Evolutionary conservation across 2,797 vertebrate species (phyloP), one percentile per base, ranked within the genome.

Genomic region (Stomatorhinus walkeri): DNA sequence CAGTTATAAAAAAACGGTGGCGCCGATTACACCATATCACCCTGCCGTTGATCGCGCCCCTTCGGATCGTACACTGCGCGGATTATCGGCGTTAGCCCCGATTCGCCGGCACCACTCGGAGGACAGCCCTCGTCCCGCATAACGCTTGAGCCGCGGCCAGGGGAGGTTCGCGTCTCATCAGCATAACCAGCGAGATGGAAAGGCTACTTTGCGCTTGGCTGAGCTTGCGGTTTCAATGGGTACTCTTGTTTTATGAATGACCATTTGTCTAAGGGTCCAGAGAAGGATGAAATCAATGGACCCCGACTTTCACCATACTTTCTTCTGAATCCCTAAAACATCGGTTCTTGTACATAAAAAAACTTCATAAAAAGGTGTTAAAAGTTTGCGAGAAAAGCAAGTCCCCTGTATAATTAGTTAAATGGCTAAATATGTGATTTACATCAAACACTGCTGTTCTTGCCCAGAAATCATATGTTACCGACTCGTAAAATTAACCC

Each of bases 1-100:
- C 94, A 91, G 92, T 91, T 88, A 83, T 40, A 52, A 89, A 88
- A 48, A 49, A 64, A 54, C 32, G 5, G 5, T 24, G 40, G 7
- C 10, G 56, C 51, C 56, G 59, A 68, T 24, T 85, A 85, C 46
- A 24, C 72, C 90, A 87, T 81, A 56, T 54, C 51, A 19, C 14
- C 49, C 24, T 52, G 24, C 24, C 49, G 51, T 24, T 22, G 1
- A 5, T 6, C 0, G 6, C 0, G 48, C 51, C 56, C 32, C 2
- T 32, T n/a, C 9, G 32, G n/a, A 12, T 10, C 59, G 10, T 10
- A 22, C 56, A 3, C 36, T 0, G 56, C 4, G 9, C 2, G 19
- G 54, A 64, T 46, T 54, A 19, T 5, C 22, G 19, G n/a, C 19
- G 81, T 49, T 24, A 84, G 46, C 81, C 81, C 46, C 10, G 14